phyloP scores from a whole-genome alignment of 2,797 vertebrate genomes.

The Monodelphis domestica region DNA sequence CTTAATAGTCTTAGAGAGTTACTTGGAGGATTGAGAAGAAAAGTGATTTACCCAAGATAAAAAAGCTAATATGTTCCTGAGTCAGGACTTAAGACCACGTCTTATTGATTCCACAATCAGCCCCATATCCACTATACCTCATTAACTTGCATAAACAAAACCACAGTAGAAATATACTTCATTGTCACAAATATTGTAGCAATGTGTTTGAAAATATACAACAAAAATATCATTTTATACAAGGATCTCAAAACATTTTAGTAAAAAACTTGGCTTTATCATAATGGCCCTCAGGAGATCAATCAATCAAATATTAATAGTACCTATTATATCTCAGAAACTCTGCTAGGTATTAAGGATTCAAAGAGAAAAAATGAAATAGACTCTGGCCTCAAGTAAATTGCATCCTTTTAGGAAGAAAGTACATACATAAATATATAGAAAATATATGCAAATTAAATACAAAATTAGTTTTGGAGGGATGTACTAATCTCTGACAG shows the following conservation, averaged over 20 bases:
- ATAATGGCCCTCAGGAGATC: slow-evolving; percentile 48
- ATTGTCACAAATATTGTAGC: background rate
- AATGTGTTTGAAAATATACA: slow-evolving; percentile 46
- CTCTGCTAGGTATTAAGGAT: background rate
- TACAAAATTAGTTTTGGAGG: background rate
- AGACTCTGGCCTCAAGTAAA: background rate
- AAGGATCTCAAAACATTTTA: slow-evolving; percentile 52
- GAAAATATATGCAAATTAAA: background rate
- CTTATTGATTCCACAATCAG: background rate
- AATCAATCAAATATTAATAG: slow-evolving; percentile 57
- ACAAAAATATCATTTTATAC: slow-evolving; percentile 57
- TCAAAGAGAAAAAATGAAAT: background rate
- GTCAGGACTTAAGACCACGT: background rate
- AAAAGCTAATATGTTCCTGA: background rate
- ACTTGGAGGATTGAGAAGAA: background rate
- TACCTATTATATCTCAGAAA: background rate
- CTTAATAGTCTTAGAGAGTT: background rate
- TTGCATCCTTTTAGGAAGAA: background rate
- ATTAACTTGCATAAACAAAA: background rate
- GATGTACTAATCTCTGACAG: background rate
- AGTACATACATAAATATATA: background rate
- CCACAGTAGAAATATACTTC: background rate
- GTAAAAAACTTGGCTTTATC: slow-evolving; percentile 46
- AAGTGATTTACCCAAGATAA: background rate
- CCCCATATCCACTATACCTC: background rate